Evolutionary conservation across 1,140 invertebrate genomes (phyloP), one percentile per base, ranked within the genome.

Genomic region (Meloidogyne exigua): DNA sequence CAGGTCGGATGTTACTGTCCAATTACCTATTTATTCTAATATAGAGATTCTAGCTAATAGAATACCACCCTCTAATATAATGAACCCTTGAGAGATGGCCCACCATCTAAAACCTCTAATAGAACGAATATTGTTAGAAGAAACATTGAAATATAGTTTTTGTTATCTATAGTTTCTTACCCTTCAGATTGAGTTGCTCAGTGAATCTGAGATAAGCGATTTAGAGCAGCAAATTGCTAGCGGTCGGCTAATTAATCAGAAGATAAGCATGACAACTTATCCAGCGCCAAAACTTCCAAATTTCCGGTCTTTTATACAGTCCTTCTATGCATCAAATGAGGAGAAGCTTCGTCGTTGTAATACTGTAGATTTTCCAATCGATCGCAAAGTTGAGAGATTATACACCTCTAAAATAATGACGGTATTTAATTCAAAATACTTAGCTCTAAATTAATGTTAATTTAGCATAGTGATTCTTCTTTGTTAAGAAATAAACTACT

Each of bases 191-290:
- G 80, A 81, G 3, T 39, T 76, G 44, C 74, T 81, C 25, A 82
- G 67, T 28, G 79, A 80, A 2, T 76, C 73, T 26, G 79, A 79
- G 57, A 79, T 79, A 13, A 79, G 78, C 32, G 78, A 79, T 25
- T 63, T 79, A 32, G 78, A 79, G 62, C 42, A 68, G 13, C 79
- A 80, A 72, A 65, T 79, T 11, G 78, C 78, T 21, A 76, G 62
- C 12, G 76, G 76, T 44, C n/a, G 69, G 12, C 25, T 44, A 18
- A 32, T 11, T 13, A 21, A 15, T 13, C n/a, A 28, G 10, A 4
- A 18, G 7, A 42, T 28, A 42, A 13, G 13, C n/a, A 42, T 36
- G 9, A 23, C 3, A 28, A 39, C n/a, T 15, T 63, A 44, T 63
- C 11, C 12, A 21, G 28, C 28, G 25, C 23, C n/a, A 18, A 26